Percentiles rank a stretch among this genome's conserved stretches.
Conservation (phyloP, 1,140 invertebrate species). For the Hyphantria cunea region DNA sequence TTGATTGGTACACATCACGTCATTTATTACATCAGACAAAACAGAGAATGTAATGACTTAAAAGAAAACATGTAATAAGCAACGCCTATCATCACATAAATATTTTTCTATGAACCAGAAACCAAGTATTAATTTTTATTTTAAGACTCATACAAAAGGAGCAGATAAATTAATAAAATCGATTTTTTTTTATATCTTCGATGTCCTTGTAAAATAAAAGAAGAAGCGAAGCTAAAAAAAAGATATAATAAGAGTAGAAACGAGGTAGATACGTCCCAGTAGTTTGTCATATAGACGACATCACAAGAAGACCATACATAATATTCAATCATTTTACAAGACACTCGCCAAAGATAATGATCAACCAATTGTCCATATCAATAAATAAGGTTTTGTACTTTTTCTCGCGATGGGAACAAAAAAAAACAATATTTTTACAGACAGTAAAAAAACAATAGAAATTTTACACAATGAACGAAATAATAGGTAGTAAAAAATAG, state of each 20-base stretch:
- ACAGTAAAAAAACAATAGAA: background rate
- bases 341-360: slow-evolving; percentile 3
- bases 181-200: too few species aligned
- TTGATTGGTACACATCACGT: too few species aligned
- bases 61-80: too few species aligned
- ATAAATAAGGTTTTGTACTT: background rate
- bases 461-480: background rate
- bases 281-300: background rate
- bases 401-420: background rate
- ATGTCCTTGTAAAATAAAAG: too few species aligned
- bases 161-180: too few species aligned
- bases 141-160: too few species aligned
- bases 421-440: background rate
- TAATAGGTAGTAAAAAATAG: background rate
- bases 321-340: slow-evolving; percentile 8
- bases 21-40: too few species aligned
- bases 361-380: background rate
- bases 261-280: background rate
- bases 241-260: background rate
- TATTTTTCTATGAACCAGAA: too few species aligned
- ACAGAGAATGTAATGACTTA: too few species aligned
- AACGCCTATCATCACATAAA: too few species aligned
- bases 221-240: too few species aligned
- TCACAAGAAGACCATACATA: background rate
- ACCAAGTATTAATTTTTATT: too few species aligned